phyloP scores from a whole-genome alignment of 1,140 invertebrate species.

The Magallana gigas region DNA sequence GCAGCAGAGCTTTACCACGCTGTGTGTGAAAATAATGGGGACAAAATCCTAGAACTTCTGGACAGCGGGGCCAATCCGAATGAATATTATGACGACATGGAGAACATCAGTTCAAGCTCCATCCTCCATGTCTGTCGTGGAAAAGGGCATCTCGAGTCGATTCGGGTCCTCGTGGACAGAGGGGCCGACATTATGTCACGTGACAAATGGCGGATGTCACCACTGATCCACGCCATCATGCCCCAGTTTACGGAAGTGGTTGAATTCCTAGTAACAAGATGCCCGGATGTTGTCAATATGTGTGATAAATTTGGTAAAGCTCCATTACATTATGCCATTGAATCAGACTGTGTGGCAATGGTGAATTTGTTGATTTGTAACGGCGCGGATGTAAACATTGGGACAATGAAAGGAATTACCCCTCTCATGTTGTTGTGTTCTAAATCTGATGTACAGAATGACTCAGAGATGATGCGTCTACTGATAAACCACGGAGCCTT shows the following conservation, averaged over 20 bases:
- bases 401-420: constrained; percentile 52
- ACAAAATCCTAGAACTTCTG: constrained; percentile 44
- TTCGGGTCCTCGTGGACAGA: constrained; percentile 50
- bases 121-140: constrained; percentile 61
- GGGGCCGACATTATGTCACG: constrained; percentile 54
- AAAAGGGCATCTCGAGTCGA: constrained; percentile 56
- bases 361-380: constrained; percentile 45
- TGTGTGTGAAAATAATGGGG: constrained; percentile 40
- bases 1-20: constrained; percentile 53
- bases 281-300: constrained; percentile 37
- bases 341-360: constrained; percentile 44
- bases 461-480: constrained; percentile 36
- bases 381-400: constrained; percentile 52
- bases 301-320: constrained; percentile 59
- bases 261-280: constrained; percentile 50
- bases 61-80: constrained; percentile 50
- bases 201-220: constrained; percentile 65
- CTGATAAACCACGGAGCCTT: constrained; percentile 52
- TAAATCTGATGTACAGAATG: constrained; percentile 6
- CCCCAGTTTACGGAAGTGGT: constrained; percentile 55
- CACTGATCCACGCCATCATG: constrained; percentile 58
- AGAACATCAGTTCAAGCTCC: constrained; percentile 49
- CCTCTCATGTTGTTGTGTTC: constrained; percentile 55
- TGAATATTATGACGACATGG: constrained; percentile 50
- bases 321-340: constrained; percentile 55